phyloP scores from a whole-genome alignment of 2,113 vertebrate species.

The Nibea albiflora region DNA sequence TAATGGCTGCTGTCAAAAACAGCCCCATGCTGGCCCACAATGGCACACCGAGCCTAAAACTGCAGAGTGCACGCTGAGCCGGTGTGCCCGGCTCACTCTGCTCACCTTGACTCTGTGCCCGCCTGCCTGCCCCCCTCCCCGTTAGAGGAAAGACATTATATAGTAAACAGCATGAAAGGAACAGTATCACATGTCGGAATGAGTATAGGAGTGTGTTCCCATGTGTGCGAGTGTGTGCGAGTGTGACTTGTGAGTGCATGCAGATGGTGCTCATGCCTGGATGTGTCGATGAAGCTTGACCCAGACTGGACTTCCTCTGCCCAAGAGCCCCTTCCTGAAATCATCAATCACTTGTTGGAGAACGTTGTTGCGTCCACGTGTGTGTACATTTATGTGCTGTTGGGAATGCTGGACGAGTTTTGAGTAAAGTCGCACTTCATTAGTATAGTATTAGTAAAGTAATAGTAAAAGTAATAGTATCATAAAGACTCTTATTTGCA shows the following conservation, averaged over 20 bases:
- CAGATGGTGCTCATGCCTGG: slow-evolving; percentile 72
- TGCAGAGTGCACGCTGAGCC: slow-evolving; percentile 29
- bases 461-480: too few relatives aligned
- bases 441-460: too few relatives aligned
- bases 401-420: slow-evolving; percentile 6
- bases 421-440: too few relatives aligned
- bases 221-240: slow-evolving; percentile 13
- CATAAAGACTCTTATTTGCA: background rate
- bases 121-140: background rate
- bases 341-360: slow-evolving; percentile 76
- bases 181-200: slow-evolving; percentile 50
- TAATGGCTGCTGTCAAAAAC: slow-evolving; percentile 83
- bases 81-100: background rate
- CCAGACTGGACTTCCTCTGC: slow-evolving; percentile 82
- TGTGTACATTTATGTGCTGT: background rate
- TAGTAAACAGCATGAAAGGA: slow-evolving; percentile 49
- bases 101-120: slow-evolving; percentile 57
- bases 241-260: slow-evolving; percentile 68
- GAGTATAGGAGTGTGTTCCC: slow-evolving; percentile 29
- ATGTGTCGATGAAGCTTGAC: slow-evolving; percentile 71
- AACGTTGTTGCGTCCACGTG: slow-evolving; percentile 20
- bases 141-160: slow-evolving; percentile 54
- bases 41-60: slow-evolving; percentile 56
- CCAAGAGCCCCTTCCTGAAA: slow-evolving; percentile 78
- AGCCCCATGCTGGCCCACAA: slow-evolving; percentile 60